These are phyloP conservation scores for Plectrocnemia conspersa DNA, from an alignment of 1,140 invertebrate genomes.

Conservation along the genomic window DNA sequence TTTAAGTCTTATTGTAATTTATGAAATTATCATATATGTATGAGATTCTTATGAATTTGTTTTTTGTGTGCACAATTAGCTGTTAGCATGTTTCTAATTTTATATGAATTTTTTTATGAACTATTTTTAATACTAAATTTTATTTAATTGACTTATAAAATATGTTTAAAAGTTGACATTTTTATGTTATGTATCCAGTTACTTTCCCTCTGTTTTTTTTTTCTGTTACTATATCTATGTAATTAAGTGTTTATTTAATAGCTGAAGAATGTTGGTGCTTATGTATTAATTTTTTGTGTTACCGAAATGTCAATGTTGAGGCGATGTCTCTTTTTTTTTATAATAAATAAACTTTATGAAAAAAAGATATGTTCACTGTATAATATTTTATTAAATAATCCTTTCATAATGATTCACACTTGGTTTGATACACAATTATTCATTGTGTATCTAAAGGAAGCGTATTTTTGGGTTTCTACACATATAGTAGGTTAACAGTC, in stretches of 20 bases:
- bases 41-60: too few relatives aligned
- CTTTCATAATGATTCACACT: conserved; percentile 2
- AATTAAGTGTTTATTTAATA: too few relatives aligned
- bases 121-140: too few relatives aligned
- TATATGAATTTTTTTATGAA: neutral
- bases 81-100: neutral
- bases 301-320: too few relatives aligned
- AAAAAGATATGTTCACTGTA: neutral
- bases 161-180: neutral
- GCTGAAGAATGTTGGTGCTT: too few relatives aligned
- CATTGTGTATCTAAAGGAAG: conserved; percentile 4
- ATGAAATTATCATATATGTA: too few relatives aligned
- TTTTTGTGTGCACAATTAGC: too few relatives aligned
- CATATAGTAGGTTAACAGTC: conserved; percentile 4
- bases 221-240: too few relatives aligned
- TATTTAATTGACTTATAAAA: too few relatives aligned
- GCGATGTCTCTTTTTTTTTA: neutral
- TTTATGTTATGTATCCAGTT: neutral
- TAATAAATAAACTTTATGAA: neutral
- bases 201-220: neutral
- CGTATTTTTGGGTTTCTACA: conserved; percentile 6
- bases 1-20: too few relatives aligned
- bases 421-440: neutral
- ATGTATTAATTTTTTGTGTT: too few relatives aligned
- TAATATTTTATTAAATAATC: conserved; percentile 2